Conservation (phyloP, 2,113 vertebrate genomes). For the Oreochromis aureus region DNA sequence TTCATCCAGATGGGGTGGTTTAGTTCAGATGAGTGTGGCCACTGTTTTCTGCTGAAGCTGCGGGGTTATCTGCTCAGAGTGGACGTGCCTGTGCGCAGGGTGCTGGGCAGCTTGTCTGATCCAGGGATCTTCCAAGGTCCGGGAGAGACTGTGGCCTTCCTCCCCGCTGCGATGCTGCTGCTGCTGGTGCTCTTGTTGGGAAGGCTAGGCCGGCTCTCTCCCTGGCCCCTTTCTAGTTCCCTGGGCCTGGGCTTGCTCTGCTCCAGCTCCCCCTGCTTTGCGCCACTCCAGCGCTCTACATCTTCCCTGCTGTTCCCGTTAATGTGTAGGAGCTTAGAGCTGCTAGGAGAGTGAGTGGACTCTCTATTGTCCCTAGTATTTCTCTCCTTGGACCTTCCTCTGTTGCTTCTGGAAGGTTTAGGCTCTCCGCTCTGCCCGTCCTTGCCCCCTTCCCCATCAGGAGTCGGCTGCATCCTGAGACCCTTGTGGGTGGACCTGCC, state of each 20-base stretch:
- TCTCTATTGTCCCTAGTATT: slow-evolving; percentile 66
- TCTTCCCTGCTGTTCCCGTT: slow-evolving; percentile 67
- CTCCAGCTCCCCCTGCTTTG: slow-evolving; percentile 60
- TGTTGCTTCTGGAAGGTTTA: slow-evolving; percentile 71
- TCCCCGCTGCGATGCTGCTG: slow-evolving; percentile 63
- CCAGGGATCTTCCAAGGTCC: slow-evolving; percentile 97
- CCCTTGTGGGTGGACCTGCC: slow-evolving; percentile 81
- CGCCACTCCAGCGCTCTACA: slow-evolving; percentile 60
- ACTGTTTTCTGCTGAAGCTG: background rate
- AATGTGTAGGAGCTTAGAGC: slow-evolving; percentile 56
- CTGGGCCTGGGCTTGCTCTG: slow-evolving; percentile 71
- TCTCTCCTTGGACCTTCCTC: slow-evolving; percentile 77
- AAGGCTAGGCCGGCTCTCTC: slow-evolving; percentile 73
- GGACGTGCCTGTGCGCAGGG: slow-evolving; percentile 84
- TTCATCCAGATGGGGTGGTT: background rate
- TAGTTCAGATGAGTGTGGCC: background rate
- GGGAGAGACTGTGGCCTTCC: slow-evolving; percentile 88
- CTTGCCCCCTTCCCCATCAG: slow-evolving; percentile 66
- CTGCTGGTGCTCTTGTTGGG: slow-evolving; percentile 66
- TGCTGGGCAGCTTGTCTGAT: slow-evolving; percentile 87
- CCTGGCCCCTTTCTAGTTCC: slow-evolving; percentile 67
- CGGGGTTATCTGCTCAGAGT: slow-evolving; percentile 86
- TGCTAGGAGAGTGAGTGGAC: slow-evolving; percentile 50
- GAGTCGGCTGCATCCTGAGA: slow-evolving; percentile 59
- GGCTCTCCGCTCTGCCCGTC: slow-evolving; percentile 65